A percentile compares a stretch with the other conserved stretches of the same genome.
phyloP scores from a whole-genome alignment of 2,888 invertebrate species.

The Drosophila buzzatii region DNA sequence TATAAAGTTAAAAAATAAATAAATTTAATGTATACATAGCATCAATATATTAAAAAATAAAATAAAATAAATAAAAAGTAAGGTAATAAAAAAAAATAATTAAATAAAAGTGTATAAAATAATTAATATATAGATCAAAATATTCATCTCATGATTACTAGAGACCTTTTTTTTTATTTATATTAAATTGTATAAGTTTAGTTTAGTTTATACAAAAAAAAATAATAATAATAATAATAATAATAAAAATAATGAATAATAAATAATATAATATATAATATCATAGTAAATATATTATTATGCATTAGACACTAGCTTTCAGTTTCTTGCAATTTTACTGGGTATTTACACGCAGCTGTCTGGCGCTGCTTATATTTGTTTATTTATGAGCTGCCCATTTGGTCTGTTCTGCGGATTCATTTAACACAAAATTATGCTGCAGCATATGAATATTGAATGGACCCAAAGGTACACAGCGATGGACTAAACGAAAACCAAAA shows the following conservation, averaged over 20 bases:
- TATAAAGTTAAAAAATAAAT: not conserved
- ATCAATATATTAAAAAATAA: not conserved
- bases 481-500: not conserved
- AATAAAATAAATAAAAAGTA: not conserved
- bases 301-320: not conserved
- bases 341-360: slow-evolving; percentile 7
- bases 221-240: not conserved
- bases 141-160: not conserved
- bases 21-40: not conserved
- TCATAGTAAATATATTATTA: not conserved
- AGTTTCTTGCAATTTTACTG: no score
- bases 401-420: slow-evolving; percentile 34
- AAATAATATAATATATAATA: no score
- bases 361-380: slow-evolving; percentile 7
- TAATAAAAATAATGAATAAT: no score
- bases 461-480: slow-evolving; percentile 3
- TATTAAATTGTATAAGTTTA: no score
- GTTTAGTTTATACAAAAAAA: not conserved
- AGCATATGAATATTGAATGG: slow-evolving; percentile 54
- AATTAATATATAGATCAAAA: not conserved
- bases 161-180: not conserved
- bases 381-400: slow-evolving; percentile 46
- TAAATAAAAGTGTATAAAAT: not conserved
- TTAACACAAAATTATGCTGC: slow-evolving; percentile 51
- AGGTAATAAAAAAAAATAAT: not conserved